These are phyloP conservation scores for Serrognathus titanus DNA, from an alignment of 2,888 invertebrate species.

Conservation along the genomic window DNA sequence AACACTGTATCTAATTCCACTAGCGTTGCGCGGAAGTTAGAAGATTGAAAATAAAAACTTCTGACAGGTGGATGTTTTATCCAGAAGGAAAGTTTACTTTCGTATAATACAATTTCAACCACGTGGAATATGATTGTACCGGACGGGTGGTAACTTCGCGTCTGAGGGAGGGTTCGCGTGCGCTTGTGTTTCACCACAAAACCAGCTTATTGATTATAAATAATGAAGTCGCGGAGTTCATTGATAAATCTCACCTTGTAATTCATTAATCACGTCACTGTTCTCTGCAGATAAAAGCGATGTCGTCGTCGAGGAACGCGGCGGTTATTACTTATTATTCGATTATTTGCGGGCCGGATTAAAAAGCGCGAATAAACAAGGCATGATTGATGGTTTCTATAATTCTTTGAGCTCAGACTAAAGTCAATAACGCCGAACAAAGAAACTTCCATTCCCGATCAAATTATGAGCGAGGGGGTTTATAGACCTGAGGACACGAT, in stretches of 20 bases:
- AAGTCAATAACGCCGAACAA: slow-evolving; percentile 35
- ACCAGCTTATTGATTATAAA: slow-evolving; percentile 27
- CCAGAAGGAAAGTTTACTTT: slow-evolving; percentile 15
- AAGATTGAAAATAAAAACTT: slow-evolving; percentile 16
- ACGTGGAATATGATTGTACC: slow-evolving; percentile 12
- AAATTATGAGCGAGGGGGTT: slow-evolving; percentile 38
- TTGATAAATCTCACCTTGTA: slow-evolving; percentile 24
- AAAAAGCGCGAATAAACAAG: slow-evolving; percentile 29
- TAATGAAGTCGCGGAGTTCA: slow-evolving; percentile 24
- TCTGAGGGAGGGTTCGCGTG: neutral
- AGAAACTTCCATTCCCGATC: slow-evolving; percentile 32
- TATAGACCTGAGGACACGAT: slow-evolving; percentile 37
- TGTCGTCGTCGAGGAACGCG: slow-evolving; percentile 19
- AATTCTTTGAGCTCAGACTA: slow-evolving; percentile 21
- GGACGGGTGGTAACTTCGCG: slow-evolving; percentile 4
- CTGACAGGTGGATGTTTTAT: slow-evolving; percentile 16
- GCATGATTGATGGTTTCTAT: slow-evolving; percentile 27
- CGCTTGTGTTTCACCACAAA: slow-evolving; percentile 14
- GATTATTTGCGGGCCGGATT: slow-evolving; percentile 26
- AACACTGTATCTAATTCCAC: slow-evolving; percentile 2
- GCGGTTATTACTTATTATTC: slow-evolving; percentile 27
- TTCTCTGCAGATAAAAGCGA: slow-evolving; percentile 26
- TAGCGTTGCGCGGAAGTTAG: slow-evolving; percentile 1
- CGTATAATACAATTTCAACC: slow-evolving; percentile 14
- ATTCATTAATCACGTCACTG: slow-evolving; percentile 27